A percentile compares a stretch with the other conserved stretches of the same genome.
Conservation (phyloP, 1,140 invertebrate genomes). For the Cherax destructor region DNA sequence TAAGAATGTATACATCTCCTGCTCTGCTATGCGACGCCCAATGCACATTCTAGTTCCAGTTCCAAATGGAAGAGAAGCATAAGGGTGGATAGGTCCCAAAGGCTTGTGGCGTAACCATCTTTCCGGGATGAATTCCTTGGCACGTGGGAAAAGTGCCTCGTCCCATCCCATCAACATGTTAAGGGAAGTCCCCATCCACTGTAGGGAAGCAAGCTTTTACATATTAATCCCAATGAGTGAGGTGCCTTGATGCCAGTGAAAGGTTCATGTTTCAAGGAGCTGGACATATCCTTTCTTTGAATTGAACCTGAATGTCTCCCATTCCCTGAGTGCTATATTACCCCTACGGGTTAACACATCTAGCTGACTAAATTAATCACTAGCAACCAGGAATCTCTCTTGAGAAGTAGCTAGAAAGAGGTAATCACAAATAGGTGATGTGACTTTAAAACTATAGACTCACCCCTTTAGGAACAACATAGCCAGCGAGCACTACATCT, state of each 20-base stretch:
- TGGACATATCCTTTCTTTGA: too few relatives aligned
- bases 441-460: not conserved
- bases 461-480: slow-evolving; percentile 23
- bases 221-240: too few relatives aligned
- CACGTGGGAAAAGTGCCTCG: slow-evolving; percentile 82
- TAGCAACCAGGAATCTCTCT: too few relatives aligned
- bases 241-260: too few relatives aligned
- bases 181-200: not conserved
- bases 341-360: too few relatives aligned
- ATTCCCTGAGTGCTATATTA: too few relatives aligned
- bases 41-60: slow-evolving; percentile 89
- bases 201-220: not conserved
- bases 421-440: too few relatives aligned
- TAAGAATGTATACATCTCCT: slow-evolving; percentile 80
- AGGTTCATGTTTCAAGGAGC: too few relatives aligned
- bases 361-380: too few relatives aligned
- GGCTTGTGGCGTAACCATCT: slow-evolving; percentile 81
- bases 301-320: too few relatives aligned
- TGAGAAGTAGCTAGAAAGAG: too few relatives aligned
- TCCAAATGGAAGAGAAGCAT: slow-evolving; percentile 87
- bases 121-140: slow-evolving; percentile 84
- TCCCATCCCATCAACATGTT: slow-evolving; percentile 35
- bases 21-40: slow-evolving; percentile 86
- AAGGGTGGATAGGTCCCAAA: slow-evolving; percentile 73
- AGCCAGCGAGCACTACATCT: not conserved